These are phyloP conservation scores for Arremon brunneinucha DNA, from an alignment of 2,797 vertebrate genomes.

Conservation along the genomic window DNA sequence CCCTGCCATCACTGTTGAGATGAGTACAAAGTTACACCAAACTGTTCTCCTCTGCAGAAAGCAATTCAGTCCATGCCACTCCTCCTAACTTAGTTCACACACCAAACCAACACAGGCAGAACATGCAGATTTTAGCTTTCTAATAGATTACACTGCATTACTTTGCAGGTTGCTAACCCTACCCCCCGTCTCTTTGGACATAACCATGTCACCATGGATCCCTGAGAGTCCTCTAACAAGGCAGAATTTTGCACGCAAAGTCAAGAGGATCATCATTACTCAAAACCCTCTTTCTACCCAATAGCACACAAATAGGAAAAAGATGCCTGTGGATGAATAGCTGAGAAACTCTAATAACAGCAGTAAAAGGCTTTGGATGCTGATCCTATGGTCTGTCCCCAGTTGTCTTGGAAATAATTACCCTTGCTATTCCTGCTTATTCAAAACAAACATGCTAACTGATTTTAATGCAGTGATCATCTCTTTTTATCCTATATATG, in stretches of 20 bases:
- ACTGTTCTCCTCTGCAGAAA: background rate
- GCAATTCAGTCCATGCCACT: background rate
- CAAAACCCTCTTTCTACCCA: background rate
- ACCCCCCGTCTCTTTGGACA: background rate
- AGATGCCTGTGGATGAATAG: background rate
- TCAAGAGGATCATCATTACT: background rate
- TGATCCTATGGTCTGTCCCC: background rate
- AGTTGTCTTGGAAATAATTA: conserved; percentile 1
- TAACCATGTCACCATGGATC: background rate
- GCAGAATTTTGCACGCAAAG: background rate
- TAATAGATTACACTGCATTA: background rate
- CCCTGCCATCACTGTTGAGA: background rate
- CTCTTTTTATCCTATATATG: background rate
- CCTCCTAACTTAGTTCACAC: background rate
- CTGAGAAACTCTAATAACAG: background rate
- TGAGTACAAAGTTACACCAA: background rate
- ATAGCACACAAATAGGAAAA: conserved; percentile 24
- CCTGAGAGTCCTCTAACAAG: background rate
- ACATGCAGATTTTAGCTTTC: background rate
- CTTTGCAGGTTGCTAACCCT: background rate
- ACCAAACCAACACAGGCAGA: background rate
- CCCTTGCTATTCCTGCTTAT: background rate
- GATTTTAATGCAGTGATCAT: background rate
- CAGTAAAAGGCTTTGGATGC: background rate
- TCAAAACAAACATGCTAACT: background rate